Percentiles rank a stretch among this genome's conserved stretches.
phyloP scores from a whole-genome alignment of 1,140 invertebrate species.

The Protaetia brevitarsis region DNA sequence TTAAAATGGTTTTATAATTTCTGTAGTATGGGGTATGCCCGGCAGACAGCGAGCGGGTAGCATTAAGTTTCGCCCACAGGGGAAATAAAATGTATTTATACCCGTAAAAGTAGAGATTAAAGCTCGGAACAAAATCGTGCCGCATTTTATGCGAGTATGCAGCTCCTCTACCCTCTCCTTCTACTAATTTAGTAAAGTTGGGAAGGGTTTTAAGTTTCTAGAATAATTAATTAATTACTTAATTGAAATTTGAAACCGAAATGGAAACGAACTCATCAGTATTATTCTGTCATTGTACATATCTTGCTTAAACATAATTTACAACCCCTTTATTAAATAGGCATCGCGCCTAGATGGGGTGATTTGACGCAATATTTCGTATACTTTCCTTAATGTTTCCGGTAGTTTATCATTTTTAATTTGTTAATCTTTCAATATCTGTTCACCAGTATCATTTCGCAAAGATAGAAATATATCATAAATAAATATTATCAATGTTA shows the following conservation, averaged over 20 bases:
- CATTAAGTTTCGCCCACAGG: conserved; percentile 22
- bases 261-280: no score
- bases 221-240: conserved; percentile 2
- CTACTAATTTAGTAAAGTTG: background rate
- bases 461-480: no score
- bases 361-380: no score
- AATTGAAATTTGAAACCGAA: background rate
- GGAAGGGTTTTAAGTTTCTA: background rate
- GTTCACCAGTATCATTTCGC: no score
- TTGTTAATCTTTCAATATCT: no score
- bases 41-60: background rate
- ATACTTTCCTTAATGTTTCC: no score
- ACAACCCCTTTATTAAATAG: no score
- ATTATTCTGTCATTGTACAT: no score
- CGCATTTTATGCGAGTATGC: background rate
- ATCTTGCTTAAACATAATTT: no score
- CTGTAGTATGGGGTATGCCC: conserved; percentile 6
- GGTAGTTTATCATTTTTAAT: no score
- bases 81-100: conserved; percentile 26
- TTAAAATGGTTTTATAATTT: conserved; percentile 26
- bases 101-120: conserved; percentile 21
- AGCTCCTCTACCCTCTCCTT: background rate
- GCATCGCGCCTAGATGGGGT: no score
- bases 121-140: conserved; percentile 16
- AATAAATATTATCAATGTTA: no score